These are phyloP conservation scores for Onychorhynchus coronatus DNA, from an alignment of 2,113 vertebrate genomes.

Conservation along the genomic window DNA sequence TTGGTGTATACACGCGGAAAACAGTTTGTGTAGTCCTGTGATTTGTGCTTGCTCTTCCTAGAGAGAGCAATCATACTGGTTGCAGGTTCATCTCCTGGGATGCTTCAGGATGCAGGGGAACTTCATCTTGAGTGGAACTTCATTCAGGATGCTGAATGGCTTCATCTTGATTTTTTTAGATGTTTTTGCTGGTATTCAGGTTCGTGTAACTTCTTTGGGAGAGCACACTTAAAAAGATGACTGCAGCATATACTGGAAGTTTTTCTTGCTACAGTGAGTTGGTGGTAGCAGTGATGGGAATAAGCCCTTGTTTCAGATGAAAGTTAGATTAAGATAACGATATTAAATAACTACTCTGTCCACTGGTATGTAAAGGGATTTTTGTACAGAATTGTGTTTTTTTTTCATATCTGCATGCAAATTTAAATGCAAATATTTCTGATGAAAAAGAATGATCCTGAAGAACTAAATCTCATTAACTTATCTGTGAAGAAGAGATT, in stretches of 20 bases:
- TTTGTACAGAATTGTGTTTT: not conserved
- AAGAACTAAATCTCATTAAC: not conserved
- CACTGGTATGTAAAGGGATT: not conserved
- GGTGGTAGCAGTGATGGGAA: not conserved
- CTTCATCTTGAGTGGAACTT: not conserved
- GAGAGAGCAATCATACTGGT: not conserved
- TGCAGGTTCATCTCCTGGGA: not conserved
- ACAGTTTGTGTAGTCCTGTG: not conserved
- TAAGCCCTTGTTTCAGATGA: not conserved
- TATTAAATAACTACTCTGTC: not conserved
- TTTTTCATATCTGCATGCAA: not conserved
- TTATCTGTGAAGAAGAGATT: not conserved
- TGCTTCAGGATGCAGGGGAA: not conserved
- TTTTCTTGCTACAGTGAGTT: not conserved
- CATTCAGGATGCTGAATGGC: not conserved
- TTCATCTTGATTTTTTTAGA: not conserved
- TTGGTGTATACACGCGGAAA: not conserved
- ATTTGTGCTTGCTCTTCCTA: not conserved
- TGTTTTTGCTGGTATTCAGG: not conserved
- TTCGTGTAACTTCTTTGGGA: not conserved
- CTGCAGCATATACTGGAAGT: not conserved
- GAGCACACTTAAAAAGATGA: not conserved
- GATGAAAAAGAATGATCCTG: not conserved
- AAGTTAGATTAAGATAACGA: not conserved
- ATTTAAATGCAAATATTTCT: not conserved